phyloP scores from a whole-genome alignment of 2,888 invertebrate genomes.

The Xiphydria camelus region DNA sequence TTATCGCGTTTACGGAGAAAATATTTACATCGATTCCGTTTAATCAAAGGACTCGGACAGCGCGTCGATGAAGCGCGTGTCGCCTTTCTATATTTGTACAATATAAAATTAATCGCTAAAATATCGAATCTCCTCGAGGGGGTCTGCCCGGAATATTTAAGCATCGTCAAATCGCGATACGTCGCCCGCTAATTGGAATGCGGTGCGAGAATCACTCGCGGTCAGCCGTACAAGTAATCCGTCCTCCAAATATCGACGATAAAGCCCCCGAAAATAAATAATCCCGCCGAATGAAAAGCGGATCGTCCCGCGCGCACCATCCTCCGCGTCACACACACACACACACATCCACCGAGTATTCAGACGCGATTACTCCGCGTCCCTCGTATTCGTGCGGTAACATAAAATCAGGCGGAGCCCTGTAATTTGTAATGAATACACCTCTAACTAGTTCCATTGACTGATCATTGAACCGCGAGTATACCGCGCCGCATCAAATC shows the following conservation, averaged over 20 bases:
- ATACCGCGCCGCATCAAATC: neutral
- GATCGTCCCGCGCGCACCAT: slow-evolving; percentile 7
- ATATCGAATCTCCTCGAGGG: too few relatives aligned
- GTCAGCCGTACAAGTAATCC: too few relatives aligned
- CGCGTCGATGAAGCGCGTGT: too few relatives aligned
- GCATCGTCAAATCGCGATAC: too few relatives aligned
- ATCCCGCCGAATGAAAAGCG: slow-evolving; percentile 36
- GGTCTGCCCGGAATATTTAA: too few relatives aligned
- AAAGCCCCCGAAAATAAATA: slow-evolving; percentile 36
- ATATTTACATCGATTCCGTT: too few relatives aligned
- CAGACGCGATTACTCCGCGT: slow-evolving; percentile 8
- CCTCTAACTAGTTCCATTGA: slow-evolving; percentile 43
- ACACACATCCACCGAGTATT: slow-evolving; percentile 3
- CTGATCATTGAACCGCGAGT: neutral
- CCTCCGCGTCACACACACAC: slow-evolving; percentile 10
- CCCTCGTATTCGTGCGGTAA: slow-evolving; percentile 33
- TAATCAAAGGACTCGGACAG: too few relatives aligned
- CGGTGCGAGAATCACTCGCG: too few relatives aligned
- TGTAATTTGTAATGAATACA: slow-evolving; percentile 53
- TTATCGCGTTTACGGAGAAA: too few relatives aligned
- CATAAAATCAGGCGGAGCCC: slow-evolving; percentile 38
- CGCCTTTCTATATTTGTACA: too few relatives aligned
- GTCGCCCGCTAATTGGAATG: too few relatives aligned
- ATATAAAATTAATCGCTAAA: too few relatives aligned
- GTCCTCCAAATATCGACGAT: slow-evolving; percentile 38